A percentile compares a stretch with the other conserved stretches of the same genome.
Conservation (phyloP, 2,888 invertebrate species). For the Anaspis maculata region DNA sequence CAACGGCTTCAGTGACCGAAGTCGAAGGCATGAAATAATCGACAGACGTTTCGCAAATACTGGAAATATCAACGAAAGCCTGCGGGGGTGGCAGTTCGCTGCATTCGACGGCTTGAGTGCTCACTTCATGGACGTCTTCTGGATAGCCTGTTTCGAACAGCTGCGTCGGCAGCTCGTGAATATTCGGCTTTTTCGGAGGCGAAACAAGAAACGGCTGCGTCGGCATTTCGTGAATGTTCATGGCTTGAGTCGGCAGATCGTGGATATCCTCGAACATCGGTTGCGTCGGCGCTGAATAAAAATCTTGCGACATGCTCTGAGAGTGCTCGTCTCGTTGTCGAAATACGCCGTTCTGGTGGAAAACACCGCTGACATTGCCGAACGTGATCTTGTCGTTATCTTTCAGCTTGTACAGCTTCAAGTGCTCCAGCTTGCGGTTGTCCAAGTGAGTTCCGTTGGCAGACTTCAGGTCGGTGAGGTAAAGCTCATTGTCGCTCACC, state of each 20-base stretch:
- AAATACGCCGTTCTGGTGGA: conserved; percentile 2
- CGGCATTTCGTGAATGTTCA: neutral
- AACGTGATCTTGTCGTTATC: conserved; percentile 26
- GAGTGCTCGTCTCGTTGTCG: conserved; percentile 2
- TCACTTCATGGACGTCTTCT: conserved; percentile 13
- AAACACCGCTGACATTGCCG: conserved; percentile 22
- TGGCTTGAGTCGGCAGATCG: conserved; percentile 19
- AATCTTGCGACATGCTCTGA: conserved; percentile 23
- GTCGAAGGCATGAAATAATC: neutral
- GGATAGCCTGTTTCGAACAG: no score
- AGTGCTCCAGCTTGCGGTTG: conserved; percentile 25
- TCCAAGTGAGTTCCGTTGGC: conserved; percentile 34
- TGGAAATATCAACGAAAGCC: conserved; percentile 4
- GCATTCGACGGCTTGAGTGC: no score
- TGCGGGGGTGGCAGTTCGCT: no score
- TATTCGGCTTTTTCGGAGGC: no score
- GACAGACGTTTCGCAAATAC: no score
- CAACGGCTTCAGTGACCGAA: neutral
- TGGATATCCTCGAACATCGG: conserved; percentile 9
- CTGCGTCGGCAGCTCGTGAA: no score
- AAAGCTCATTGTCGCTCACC: conserved; percentile 29
- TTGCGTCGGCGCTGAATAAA: conserved; percentile 26
- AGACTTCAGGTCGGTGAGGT: conserved; percentile 34
- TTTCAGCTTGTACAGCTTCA: conserved; percentile 27
- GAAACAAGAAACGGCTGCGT: no score